Evolutionary conservation across 1,140 invertebrate species (phyloP).

Genomic region (Brachionus paranguensis): DNA sequence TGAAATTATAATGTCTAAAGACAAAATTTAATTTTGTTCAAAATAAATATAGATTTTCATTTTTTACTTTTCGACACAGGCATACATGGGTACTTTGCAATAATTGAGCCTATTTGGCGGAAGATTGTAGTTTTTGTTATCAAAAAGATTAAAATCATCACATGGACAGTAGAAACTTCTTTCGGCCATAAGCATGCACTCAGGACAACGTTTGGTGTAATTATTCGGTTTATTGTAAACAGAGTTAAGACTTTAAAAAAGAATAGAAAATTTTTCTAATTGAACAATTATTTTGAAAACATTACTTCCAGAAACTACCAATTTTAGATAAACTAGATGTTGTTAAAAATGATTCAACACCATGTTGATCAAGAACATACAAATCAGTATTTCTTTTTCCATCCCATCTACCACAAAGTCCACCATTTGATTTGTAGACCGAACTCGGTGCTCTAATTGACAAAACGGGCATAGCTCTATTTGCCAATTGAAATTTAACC

Average conservation of each 20-base stretch:
- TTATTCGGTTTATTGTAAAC: neutral
- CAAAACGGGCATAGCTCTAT: neutral
- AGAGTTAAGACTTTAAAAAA: neutral
- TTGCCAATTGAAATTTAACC: conserved; percentile 1
- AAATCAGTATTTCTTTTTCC: neutral
- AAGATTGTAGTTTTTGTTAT: neutral
- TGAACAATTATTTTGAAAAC: neutral
- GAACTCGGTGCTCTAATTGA: neutral
- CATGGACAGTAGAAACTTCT: conserved; percentile 24
- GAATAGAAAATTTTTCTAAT: no score
- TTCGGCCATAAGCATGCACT: conserved; percentile 22
- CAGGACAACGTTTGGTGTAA: conserved; percentile 8
- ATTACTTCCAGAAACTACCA: neutral
- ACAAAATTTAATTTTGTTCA: neutral
- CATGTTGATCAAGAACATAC: conserved; percentile 7
- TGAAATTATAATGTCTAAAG: neutral
- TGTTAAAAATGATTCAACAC: conserved; percentile 24
- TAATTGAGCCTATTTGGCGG: neutral
- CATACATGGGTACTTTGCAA: neutral
- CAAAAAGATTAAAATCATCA: conserved; percentile 26
- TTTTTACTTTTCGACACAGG: conserved; percentile 14
- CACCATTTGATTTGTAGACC: neutral
- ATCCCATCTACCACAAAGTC: conserved; percentile 12
- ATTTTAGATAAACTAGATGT: neutral
- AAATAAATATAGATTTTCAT: neutral